These are phyloP conservation scores for Bombus breviceps DNA, from an alignment of 1,140 invertebrate genomes.

Conservation along the genomic window DNA sequence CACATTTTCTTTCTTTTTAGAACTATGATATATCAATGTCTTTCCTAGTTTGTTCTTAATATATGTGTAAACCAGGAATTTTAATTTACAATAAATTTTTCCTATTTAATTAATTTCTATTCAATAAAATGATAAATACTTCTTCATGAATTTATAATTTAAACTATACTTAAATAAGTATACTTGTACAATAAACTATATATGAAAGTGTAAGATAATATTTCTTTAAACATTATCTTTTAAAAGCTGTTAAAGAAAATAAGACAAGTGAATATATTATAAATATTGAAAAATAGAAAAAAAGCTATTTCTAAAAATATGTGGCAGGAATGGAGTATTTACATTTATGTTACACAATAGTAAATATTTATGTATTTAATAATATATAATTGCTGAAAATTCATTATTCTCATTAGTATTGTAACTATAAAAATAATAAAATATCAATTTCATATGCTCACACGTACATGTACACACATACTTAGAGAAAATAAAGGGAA, in stretches of 20 bases:
- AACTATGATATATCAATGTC: no score
- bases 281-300: neutral
- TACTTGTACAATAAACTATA: neutral
- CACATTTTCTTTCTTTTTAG: no score
- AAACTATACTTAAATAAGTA: neutral
- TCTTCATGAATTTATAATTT: neutral
- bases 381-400: constrained; percentile 14
- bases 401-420: constrained; percentile 15
- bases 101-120: neutral
- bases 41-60: no score
- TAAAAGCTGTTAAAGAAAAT: constrained; percentile 12
- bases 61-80: neutral
- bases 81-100: neutral
- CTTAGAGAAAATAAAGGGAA: constrained; percentile 40
- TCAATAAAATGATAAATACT: neutral
- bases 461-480: constrained; percentile 43
- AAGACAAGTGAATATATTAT: neutral
- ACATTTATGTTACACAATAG: neutral
- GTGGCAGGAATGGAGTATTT: neutral
- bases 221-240: neutral
- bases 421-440: constrained; percentile 14
- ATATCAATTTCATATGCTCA: constrained; percentile 41
- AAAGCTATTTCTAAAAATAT: neutral
- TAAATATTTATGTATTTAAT: neutral
- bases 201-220: neutral